A percentile compares a stretch with the other conserved stretches of the same genome.
Conservation (phyloP, 2,113 vertebrate species). For the Bubo scandiacus region DNA sequence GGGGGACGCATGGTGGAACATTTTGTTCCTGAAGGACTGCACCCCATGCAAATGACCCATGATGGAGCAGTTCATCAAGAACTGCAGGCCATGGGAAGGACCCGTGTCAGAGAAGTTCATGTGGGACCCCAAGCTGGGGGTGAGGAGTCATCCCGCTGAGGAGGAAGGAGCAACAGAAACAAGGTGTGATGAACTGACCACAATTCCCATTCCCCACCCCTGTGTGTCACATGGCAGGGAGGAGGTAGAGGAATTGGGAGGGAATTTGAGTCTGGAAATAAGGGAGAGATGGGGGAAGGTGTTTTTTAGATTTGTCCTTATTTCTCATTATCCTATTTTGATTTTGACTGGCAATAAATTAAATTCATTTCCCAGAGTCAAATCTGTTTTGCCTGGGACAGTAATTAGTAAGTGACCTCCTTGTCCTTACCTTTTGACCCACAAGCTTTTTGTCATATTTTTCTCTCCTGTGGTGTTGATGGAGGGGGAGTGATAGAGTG, state of each 20-base stretch:
- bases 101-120: rapidly evolving
- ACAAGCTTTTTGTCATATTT: background rate
- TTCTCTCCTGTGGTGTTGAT: background rate
- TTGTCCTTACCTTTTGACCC: background rate
- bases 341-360: background rate
- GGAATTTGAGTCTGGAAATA: background rate
- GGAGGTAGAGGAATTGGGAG: background rate
- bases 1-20: too few species aligned
- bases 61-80: background rate
- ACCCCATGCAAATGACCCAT: rapidly evolving
- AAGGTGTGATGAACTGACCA: rapidly evolving
- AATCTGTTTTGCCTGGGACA: background rate
- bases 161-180: background rate
- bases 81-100: background rate
- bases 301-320: background rate
- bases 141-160: background rate
- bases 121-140: rapidly evolving
- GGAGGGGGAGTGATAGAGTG: background rate
- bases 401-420: background rate
- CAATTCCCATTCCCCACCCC: background rate
- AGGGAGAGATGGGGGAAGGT: rapidly evolving
- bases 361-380: background rate
- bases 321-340: background rate
- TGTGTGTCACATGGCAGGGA: background rate
- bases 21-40: background rate